A percentile compares a stretch with the other conserved stretches of the same genome.
phyloP scores from a whole-genome alignment of 1,140 invertebrate species.

The Aradophagus sp. region DNA sequence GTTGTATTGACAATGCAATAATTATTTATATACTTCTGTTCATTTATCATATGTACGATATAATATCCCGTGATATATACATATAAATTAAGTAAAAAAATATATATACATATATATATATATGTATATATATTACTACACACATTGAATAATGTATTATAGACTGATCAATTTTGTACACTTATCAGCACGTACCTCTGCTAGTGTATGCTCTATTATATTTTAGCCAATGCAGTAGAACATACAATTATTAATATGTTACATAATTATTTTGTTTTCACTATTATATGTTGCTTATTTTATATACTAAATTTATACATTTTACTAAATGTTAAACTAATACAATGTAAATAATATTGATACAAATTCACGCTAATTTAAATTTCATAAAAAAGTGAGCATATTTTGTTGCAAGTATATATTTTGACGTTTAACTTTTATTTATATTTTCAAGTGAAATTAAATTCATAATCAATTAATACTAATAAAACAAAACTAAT shows the following conservation, averaged over 20 bases:
- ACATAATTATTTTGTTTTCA: conserved; percentile 41
- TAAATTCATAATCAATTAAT: background rate
- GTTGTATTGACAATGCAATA: too few species aligned
- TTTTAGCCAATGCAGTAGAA: conserved; percentile 43
- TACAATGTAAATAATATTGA: conserved; percentile 28
- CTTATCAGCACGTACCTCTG: conserved; percentile 20
- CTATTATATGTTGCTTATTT: conserved; percentile 40
- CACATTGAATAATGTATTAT: conserved; percentile 6
- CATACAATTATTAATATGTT: conserved; percentile 34
- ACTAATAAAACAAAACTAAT: conserved; percentile 3
- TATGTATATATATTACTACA: conserved; percentile 4
- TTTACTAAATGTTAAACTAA: conserved; percentile 33
- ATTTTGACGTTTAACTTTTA: conserved; percentile 21
- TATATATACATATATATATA: too few species aligned
- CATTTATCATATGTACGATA: too few species aligned
- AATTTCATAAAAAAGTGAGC: conserved; percentile 4
- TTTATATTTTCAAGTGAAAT: conserved; percentile 10
- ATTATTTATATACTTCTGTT: too few species aligned
- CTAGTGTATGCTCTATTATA: conserved; percentile 19
- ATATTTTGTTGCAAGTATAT: conserved; percentile 29
- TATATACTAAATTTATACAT: conserved; percentile 40
- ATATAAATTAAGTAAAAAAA: too few species aligned
- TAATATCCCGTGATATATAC: too few species aligned
- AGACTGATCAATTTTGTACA: conserved; percentile 9
- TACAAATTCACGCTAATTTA: conserved; percentile 17